phyloP scores from a whole-genome alignment of 2,888 invertebrate genomes.

The Serripes groenlandicus region DNA sequence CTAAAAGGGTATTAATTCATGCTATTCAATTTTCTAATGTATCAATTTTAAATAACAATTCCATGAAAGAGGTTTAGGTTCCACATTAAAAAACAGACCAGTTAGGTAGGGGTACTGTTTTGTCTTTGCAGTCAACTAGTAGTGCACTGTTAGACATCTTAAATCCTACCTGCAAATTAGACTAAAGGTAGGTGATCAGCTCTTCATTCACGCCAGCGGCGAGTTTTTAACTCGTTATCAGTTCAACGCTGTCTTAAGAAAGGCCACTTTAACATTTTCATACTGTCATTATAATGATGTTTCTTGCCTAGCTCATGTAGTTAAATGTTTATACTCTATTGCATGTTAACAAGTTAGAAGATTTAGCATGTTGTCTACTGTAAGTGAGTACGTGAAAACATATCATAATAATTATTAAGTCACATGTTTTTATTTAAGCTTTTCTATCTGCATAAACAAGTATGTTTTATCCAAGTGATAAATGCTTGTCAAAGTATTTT shows the following conservation, averaged over 20 bases:
- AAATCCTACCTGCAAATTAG: neutral
- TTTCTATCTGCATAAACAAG: too few relatives aligned
- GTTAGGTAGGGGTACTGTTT: neutral
- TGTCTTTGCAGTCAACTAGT: neutral
- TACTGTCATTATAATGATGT: too few relatives aligned
- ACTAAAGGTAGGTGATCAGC: neutral
- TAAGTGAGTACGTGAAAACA: too few relatives aligned
- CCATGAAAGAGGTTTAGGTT: neutral
- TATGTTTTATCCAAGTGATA: too few relatives aligned
- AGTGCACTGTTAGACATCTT: neutral
- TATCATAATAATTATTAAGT: too few relatives aligned
- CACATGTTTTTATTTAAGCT: too few relatives aligned
- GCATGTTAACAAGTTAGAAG: too few relatives aligned
- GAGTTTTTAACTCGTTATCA: neutral
- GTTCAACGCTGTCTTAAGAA: neutral
- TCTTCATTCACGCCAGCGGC: neutral
- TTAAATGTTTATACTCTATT: too few relatives aligned
- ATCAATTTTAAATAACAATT: neutral
- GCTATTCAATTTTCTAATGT: neutral
- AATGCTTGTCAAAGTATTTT: too few relatives aligned
- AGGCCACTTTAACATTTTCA: neutral
- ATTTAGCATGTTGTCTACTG: too few relatives aligned
- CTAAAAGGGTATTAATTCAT: neutral
- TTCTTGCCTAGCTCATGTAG: too few relatives aligned
- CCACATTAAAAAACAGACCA: neutral